Base-by-base conservation (phyloP, 2,797 vertebrate genomes). In the Anabacerthia variegaticeps region DNA sequence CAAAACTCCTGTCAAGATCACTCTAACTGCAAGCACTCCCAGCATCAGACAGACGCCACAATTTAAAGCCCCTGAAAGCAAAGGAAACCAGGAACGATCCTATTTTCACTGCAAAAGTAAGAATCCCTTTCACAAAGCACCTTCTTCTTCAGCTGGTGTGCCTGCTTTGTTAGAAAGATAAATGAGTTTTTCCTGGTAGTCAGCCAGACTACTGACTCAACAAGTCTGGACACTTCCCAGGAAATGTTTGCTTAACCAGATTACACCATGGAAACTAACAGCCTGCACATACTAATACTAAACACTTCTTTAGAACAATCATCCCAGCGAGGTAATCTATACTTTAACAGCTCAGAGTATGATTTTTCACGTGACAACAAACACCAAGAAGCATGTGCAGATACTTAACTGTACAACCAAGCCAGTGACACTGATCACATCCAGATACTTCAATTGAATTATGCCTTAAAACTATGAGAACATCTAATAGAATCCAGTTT, bases 241-340 rank as follows among this genome's bases (percentile, higher is more conserved):
- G 97, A 98, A 98, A 97, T 84, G 96, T 97, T 78, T 97, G 95
- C 96, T 98, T 97, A 97, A 96, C 92, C 95, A 97, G 95, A 98
- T 98, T 98, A 98, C 97, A 97, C 89, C 95, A 98, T 98, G 98
- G 97, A 98, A 98, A 98, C 92, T 97, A 88, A 94, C 77, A 95
- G 96, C 94, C 96, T 96, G 81, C 12, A 15, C 9, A 21, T 96
- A 94, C 96, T 95, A 97, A 98, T 91, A 96, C 83, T 97, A 76
- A 96, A 92, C 28, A 96, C 87, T 67, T 68, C 90, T 85, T 76
- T 62, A 84, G 79, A 95, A 95, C 76, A 95, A 94, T 93, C 96
- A 95, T 73, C 80, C 77, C 68, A 94, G 92, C 58, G 93, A 94
- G 73, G 86, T 90, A 95, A 86, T 91, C 91, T 92, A 66, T 61